phyloP scores from a whole-genome alignment of 2,888 invertebrate species.

The Theretra japonica region DNA sequence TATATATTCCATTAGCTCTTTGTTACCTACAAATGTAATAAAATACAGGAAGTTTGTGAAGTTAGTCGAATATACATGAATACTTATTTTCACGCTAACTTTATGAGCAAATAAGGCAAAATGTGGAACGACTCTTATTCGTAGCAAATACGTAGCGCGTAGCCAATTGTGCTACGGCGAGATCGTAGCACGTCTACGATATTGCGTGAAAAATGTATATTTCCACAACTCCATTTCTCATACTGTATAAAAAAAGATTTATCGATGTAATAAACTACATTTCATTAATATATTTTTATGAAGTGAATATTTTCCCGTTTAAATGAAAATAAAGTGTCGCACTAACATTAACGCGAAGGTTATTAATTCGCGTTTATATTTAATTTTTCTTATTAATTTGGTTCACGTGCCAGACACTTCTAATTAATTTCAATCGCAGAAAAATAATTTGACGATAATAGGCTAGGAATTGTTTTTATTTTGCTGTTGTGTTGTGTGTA shows the following conservation, averaged over 20 bases:
- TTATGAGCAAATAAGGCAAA: slow-evolving; percentile 21
- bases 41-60: too few relatives aligned
- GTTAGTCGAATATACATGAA: neutral
- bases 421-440: neutral
- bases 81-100: slow-evolving; percentile 13
- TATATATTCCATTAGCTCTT: too few relatives aligned
- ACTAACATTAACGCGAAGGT: neutral
- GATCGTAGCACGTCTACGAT: slow-evolving; percentile 23
- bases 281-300: slow-evolving; percentile 18
- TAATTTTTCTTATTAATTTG: neutral
- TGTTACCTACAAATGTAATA: neutral
- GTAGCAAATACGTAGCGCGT: slow-evolving; percentile 26
- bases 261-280: slow-evolving; percentile 21
- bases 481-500: neutral
- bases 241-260: slow-evolving; percentile 19
- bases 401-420: neutral
- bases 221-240: slow-evolving; percentile 3
- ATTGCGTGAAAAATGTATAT: slow-evolving; percentile 24
- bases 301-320: neutral
- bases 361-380: neutral
- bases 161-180: slow-evolving; percentile 23
- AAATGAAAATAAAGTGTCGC: slow-evolving; percentile 15
- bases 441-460: neutral
- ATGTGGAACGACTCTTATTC: neutral
- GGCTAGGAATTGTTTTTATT: neutral